Base-by-base conservation (phyloP, 53 echinoderm and acorn worm genomes). In the Astropecten irregularis region DNA sequence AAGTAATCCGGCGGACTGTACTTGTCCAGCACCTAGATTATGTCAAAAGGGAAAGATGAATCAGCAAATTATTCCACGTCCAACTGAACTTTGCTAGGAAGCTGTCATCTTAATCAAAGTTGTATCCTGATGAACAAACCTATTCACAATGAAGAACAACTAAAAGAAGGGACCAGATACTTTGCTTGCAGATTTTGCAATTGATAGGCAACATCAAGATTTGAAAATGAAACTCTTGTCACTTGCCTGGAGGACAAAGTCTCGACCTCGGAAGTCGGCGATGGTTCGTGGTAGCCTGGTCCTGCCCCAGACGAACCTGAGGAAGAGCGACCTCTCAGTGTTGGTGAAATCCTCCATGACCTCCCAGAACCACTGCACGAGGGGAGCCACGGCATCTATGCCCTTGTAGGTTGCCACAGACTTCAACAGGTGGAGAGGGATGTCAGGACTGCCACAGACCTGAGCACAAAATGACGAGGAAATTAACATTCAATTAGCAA, bases 341-440 rank as follows among this genome's bases (percentile, higher is more conserved):
- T 97, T 97, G 73, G 90, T 91, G 59, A 97, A 94, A 9, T 94
- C 94, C 61, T 97, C 97, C 97, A 97, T 97, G 88, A 97, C 91
- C 35, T 93, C 92, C 94, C 97, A 97, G 86, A 97, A 97, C 97
- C 97, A 97, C 64, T 83, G 90, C 13, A 97, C 97, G 19, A 93
- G 77, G 15, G 96, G 77, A 15, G 93, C 93, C 14, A 68, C 76
- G 31, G 87, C 82, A 53, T 96, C 96, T 9, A 96, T 91, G 11
- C 96, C 96, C 55, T 96, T 96, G 88, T 94, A 96, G 33, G 96
- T 96, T 0, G 96, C 96, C 3, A 96, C 96, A 11, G 93, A 93
- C 77, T 96, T 96, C 29, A 96, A 83, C 16, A 96, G 83, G 65
- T 96, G 94, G 4, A 96, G 90, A 21, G 96, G 96, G 36, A 96